Evolutionary conservation across 1,140 invertebrate species (phyloP).

Genomic region (Matsumurasca onukii): DNA sequence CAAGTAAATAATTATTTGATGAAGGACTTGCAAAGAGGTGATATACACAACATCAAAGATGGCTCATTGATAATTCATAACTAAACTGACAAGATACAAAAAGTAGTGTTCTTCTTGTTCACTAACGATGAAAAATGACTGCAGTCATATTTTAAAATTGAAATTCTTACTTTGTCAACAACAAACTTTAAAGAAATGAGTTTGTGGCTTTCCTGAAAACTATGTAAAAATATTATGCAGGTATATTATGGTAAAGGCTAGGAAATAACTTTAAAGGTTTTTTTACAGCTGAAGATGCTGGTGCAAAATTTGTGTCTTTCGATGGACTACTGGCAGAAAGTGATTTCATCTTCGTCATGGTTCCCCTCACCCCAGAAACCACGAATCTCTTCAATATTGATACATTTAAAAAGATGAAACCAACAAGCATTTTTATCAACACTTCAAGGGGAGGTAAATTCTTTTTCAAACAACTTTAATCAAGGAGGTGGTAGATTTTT

Average conservation of each 20-base stretch:
- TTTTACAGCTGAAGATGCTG: conserved; percentile 56
- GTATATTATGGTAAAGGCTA: no score
- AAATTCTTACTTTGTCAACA: background rate
- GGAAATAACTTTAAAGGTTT: background rate
- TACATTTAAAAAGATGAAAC: conserved; percentile 78
- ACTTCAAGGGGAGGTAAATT: conserved; percentile 65
- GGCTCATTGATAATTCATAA: no score
- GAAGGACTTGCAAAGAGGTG: no score
- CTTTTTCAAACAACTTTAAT: conserved; percentile 36
- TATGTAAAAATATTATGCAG: no score
- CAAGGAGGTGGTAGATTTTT: background rate
- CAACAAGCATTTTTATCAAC: conserved; percentile 75
- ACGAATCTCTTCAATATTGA: conserved; percentile 66
- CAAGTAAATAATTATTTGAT: no score
- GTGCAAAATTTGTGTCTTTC: conserved; percentile 68
- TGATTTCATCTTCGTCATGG: conserved; percentile 73
- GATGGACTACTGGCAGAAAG: conserved; percentile 67
- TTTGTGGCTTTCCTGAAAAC: conserved; percentile 48
- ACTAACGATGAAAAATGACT: background rate
- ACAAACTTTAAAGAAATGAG: background rate
- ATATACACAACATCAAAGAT: no score
- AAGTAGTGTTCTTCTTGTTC: background rate
- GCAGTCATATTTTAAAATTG: background rate
- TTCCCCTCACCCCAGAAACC: conserved; percentile 70
- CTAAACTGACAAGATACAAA: no score